Evolutionary conservation across 2,113 vertebrate genomes (phyloP).

Genomic region (Petrocephalus microphthalmus): DNA sequence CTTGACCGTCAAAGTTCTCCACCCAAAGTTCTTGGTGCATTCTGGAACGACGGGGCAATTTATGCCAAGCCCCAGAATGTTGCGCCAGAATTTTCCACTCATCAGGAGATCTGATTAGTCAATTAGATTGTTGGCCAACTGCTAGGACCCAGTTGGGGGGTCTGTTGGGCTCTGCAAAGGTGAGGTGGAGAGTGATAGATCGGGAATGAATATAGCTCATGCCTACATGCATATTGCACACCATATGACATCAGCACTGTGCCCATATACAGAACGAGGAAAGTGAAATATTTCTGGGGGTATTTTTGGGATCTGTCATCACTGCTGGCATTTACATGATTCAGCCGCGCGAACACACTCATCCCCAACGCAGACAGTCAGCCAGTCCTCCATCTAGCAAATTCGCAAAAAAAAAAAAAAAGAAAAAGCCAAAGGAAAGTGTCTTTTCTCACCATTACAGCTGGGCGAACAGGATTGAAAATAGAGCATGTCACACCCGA

Average conservation of each 20-base stretch:
- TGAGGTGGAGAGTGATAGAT: background rate
- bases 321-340: constrained; percentile 13
- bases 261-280: background rate
- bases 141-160: background rate
- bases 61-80: background rate
- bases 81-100: background rate
- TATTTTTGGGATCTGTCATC: constrained; percentile 12
- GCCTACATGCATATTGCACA: background rate
- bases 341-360: background rate
- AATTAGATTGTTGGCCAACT: background rate
- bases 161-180: background rate
- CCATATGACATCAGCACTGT: background rate
- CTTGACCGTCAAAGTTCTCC: constrained; percentile 5
- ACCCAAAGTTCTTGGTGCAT: background rate
- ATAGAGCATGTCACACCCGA: background rate
- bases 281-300: background rate
- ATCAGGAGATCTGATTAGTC: background rate
- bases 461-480: background rate
- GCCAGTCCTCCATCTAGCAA: background rate
- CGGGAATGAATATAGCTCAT: constrained; percentile 7
- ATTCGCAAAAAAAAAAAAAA: background rate
- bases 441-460: background rate
- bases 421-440: background rate
- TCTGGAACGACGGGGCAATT: background rate
- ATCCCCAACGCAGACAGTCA: constrained; percentile 1